Base-by-base conservation (phyloP, 1,140 invertebrate species). In the Choristoneura fumiferana region DNA sequence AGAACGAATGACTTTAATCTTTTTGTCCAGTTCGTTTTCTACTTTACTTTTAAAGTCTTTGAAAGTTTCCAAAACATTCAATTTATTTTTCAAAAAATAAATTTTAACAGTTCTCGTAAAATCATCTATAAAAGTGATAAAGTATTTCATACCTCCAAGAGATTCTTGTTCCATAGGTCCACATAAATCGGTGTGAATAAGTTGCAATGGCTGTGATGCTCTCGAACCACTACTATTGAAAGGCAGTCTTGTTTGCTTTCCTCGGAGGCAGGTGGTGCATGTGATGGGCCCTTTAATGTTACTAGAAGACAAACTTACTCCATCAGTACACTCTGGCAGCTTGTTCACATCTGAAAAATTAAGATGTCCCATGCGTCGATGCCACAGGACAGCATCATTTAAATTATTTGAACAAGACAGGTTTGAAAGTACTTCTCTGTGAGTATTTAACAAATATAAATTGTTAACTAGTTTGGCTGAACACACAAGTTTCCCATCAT, bases 221-320 rank as follows among this genome's bases (percentile, higher is more conserved):
- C n/a, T n/a, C n/a, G n/a, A n/a, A n/a, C n/a, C n/a, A n/a, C n/a
- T n/a, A n/a, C n/a, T 8, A 9, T 13, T 6, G 45, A 29, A 29
- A 6, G 40, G 40, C 3, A 45, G 15, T 45, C 40, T 45, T 4
- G 40, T 15, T 13, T 15, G 12, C 13, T 45, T 45, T 18, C 40
- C 40, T 18, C 4, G 4, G 2, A 45, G 4, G 15, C 40, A 45
- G 15, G 40, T 45, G 12, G 12, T 18, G 15, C 40, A 45, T 38
- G 9, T 9, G 1, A 45, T 14, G 3, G 15, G 12, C 4, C 1
- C 1, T 18, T 45, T 45, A 1, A 3, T 45, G 2, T 18, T 13
- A 15, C 9, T 10, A 3, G 12, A 18, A 45, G 14, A 9, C 34
- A 10, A 67, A 65, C 15, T 60, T 63, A 57, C 12, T 62, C 39